Evolutionary conservation across 2,113 vertebrate species (phyloP).

Genomic region (Sylvilagus bachmani): DNA sequence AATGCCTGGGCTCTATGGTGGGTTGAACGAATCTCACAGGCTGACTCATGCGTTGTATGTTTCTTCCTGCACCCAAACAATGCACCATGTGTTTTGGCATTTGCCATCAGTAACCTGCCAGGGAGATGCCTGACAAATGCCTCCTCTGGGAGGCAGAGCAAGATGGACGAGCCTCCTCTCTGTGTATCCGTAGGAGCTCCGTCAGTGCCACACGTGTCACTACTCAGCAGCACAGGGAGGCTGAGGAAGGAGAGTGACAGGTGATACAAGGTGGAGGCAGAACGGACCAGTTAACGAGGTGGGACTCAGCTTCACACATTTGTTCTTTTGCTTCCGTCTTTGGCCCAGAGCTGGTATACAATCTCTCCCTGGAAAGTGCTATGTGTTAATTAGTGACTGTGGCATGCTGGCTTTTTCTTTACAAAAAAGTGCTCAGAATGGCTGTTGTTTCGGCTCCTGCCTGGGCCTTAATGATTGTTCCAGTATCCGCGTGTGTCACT

Average conservation of each 20-base stretch:
- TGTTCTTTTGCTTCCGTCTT: background rate
- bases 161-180: fast-evolving
- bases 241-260: background rate
- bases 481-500: background rate
- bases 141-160: background rate
- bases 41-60: fast-evolving
- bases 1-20: fast-evolving
- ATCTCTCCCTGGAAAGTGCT: background rate
- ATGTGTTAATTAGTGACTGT: background rate
- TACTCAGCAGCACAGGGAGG: background rate
- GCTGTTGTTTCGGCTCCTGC: background rate
- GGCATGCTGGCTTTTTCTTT: background rate
- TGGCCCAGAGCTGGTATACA: background rate
- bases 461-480: background rate
- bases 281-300: background rate
- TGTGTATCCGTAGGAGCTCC: background rate
- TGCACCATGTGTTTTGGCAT: background rate
- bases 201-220: background rate
- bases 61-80: background rate
- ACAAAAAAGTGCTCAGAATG: background rate
- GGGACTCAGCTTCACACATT: background rate
- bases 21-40: fast-evolving
- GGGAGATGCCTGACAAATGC: background rate
- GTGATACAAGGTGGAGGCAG: background rate
- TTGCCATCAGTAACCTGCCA: background rate